These are phyloP conservation scores for Chloropsis cyanopogon DNA, from an alignment of 2,113 vertebrate genomes.

Conservation along the genomic window DNA sequence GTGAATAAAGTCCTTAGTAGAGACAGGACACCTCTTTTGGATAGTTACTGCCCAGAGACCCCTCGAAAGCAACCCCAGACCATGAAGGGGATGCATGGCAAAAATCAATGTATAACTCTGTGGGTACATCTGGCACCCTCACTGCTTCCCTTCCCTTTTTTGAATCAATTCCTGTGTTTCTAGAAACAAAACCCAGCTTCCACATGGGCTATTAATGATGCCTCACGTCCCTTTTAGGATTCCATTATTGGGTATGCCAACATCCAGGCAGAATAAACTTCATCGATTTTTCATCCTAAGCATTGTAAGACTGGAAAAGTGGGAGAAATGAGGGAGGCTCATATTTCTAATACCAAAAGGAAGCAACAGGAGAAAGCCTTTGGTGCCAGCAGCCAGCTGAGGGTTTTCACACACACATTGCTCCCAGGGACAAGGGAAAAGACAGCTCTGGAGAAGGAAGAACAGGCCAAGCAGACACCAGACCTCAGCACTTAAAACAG, in stretches of 20 bases:
- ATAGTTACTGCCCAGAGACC: not conserved
- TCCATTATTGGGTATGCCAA: not conserved
- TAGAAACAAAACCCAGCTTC: not conserved
- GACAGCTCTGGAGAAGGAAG: not conserved
- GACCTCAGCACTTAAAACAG: not conserved
- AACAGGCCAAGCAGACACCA: not conserved
- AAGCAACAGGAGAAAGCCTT: not conserved
- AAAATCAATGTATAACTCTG: not conserved
- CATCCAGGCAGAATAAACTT: not conserved
- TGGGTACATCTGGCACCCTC: not conserved
- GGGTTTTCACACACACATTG: not conserved
- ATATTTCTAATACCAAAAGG: not conserved
- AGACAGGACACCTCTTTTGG: not conserved
- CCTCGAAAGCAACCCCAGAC: not conserved
- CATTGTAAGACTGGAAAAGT: not conserved
- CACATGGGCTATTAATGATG: not conserved
- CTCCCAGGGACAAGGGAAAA: not conserved
- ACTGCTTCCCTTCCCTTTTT: not conserved
- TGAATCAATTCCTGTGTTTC: not conserved
- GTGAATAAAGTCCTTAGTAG: not conserved
- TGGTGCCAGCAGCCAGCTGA: not conserved
- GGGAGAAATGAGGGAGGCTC: not conserved
- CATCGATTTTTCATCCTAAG: not conserved
- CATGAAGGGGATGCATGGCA: not conserved
- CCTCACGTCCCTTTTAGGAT: not conserved